A percentile compares a stretch with the other conserved stretches of the same genome.
phyloP scores from a whole-genome alignment of 2,113 vertebrate genomes.

The Apteryx owenii region DNA sequence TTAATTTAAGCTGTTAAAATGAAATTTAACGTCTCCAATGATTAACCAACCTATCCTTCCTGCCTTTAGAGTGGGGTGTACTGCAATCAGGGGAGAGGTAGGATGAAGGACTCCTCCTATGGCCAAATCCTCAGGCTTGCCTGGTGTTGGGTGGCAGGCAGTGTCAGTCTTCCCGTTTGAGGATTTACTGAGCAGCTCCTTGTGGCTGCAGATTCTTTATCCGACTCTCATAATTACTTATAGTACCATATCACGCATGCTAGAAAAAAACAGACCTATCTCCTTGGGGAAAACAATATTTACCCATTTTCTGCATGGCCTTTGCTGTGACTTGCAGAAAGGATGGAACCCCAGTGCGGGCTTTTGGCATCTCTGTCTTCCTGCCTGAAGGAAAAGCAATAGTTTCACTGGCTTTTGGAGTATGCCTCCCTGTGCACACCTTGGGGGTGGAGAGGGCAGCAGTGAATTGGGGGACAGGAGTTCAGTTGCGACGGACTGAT shows the following conservation, averaged over 20 bases:
- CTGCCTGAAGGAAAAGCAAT: not conserved
- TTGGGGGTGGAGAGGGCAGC: not conserved
- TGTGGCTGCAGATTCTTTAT: not conserved
- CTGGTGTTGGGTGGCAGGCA: not conserved
- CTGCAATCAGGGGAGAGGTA: not conserved
- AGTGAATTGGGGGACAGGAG: not conserved
- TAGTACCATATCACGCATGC: not conserved
- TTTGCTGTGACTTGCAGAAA: not conserved
- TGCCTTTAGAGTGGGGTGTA: not conserved
- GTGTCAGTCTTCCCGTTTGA: not conserved
- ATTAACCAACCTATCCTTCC: not conserved
- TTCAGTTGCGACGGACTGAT: accelerated
- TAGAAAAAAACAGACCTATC: not conserved
- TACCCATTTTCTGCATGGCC: accelerated
- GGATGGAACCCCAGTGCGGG: accelerated
- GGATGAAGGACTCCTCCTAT: not conserved
- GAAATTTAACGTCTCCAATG: not conserved
- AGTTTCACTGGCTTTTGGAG: not conserved
- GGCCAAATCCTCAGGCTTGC: not conserved
- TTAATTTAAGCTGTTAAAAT: not conserved
- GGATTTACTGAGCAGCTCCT: not conserved
- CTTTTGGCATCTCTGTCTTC: not conserved
- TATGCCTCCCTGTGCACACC: not conserved
- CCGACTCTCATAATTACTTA: not conserved
- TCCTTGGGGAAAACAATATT: not conserved